Percentiles rank a stretch among this genome's conserved stretches.
Conservation (phyloP, 92 coral and sea anemone genomes). For the Scolanthus callimorphus region DNA sequence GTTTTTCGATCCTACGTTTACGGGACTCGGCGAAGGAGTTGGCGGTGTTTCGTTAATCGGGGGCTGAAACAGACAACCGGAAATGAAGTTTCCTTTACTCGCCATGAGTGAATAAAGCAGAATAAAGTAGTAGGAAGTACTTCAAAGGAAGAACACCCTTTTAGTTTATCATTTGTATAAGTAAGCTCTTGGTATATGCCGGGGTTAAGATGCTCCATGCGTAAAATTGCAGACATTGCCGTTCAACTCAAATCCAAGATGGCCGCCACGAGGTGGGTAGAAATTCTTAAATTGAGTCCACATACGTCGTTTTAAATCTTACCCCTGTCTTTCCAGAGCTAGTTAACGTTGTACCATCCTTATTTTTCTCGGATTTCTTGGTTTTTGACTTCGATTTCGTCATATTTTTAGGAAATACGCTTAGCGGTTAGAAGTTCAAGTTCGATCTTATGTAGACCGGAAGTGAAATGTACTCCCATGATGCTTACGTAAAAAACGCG, state of each 20-base stretch:
- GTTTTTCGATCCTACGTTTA: slow-evolving; percentile 53
- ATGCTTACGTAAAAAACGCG: slow-evolving; percentile 71
- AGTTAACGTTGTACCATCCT: slow-evolving; percentile 46
- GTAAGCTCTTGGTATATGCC: not conserved
- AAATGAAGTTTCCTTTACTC: slow-evolving; percentile 34
- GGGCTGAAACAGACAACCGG: slow-evolving; percentile 72
- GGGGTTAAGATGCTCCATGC: too few species aligned
- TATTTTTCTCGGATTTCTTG: slow-evolving; percentile 69
- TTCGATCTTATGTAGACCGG: not conserved
- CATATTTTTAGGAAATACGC: slow-evolving; percentile 37
- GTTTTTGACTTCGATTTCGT: slow-evolving; percentile 91
- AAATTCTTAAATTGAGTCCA: slow-evolving; percentile 4
- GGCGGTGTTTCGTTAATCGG: slow-evolving; percentile 67
- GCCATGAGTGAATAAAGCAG: not conserved
- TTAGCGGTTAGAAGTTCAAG: not conserved
- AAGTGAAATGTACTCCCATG: slow-evolving; percentile 26
- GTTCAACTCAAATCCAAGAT: slow-evolving; percentile 38
- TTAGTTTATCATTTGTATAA: slow-evolving; percentile 6
- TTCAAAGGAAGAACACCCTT: not conserved
- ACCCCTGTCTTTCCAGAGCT: slow-evolving; percentile 56
- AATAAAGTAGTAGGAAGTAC: slow-evolving; percentile 12
- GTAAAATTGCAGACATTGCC: not conserved
- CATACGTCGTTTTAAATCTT: too few species aligned
- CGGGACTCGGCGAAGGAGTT: slow-evolving; percentile 74
- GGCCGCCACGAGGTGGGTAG: slow-evolving; percentile 44